Base-by-base conservation (phyloP, 2,888 invertebrate genomes). In the Platerodrilus igneus region DNA sequence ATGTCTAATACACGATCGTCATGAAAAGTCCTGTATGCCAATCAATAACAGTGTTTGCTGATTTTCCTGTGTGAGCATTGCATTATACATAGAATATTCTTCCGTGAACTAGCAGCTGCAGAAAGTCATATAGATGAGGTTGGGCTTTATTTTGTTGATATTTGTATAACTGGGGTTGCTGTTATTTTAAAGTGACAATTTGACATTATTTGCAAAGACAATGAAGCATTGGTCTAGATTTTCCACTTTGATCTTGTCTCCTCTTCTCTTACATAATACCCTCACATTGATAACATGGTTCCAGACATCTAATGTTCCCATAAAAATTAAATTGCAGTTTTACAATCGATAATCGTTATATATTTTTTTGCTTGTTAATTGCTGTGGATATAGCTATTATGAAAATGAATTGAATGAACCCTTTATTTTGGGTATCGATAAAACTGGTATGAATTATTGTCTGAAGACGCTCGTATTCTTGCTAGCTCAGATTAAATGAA, bases 231-330 rank as follows among this genome's bases (percentile, higher is more conserved):
- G 28, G 10, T 16, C 3, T 16, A 16, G 16, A 28, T 16, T 28
- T 10, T 16, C 17, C 17, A 16, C 16, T 16, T 28, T 18, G 16
- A 16, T 28, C 16, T 16, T 18, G 28, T 28, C 28, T 28, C 16
- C 28, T 28, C 28, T 28, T 28, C 9, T 28, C 16, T 18, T 16
- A 16, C 28, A 17, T 28, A 7, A 16, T 10, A 28, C 16, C 14
- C 8, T 18, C 28, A n/a, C 28, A 28, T n/a, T 11, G 8, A 4
- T n/a, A 9, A 28, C 28, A 28, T 9, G 28, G 28, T 16, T 28
- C 28, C 16, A 28, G 28, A 17, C 16, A 18, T 28, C 16, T 10
- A n/a, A 28, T 17, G 28, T 28, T 28, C n/a, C 16, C 16, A 18
- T 27, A 23, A 23, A 23, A n/a, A n/a, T n/a, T n/a, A n/a, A n/a